Percentiles rank a stretch among this genome's conserved stretches.
Evolutionary conservation across 2,113 vertebrate genomes (phyloP).

Genomic region (Capreolus pygargus): DNA sequence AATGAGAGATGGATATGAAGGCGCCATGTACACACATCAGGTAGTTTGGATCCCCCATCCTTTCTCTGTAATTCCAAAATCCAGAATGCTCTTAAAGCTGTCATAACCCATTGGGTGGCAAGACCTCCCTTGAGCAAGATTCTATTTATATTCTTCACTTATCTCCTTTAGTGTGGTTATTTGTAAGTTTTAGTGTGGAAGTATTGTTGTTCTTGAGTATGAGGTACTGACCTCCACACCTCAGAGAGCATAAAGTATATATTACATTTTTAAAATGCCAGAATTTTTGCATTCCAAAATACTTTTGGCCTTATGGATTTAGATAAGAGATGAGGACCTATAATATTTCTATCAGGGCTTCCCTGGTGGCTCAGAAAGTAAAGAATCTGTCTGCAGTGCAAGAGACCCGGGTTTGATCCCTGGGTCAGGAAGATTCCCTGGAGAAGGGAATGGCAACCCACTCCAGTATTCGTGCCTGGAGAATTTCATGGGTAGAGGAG

Average conservation of each 20-base stretch:
- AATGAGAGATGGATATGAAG: not conserved
- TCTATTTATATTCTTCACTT: not conserved
- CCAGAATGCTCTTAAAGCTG: not conserved
- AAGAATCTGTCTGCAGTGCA: not conserved
- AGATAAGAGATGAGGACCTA: not conserved
- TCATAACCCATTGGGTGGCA: not conserved
- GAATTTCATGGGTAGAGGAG: not conserved
- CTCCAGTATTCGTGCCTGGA: not conserved
- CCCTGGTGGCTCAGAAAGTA: not conserved
- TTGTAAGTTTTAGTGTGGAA: not conserved
- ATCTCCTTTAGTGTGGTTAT: not conserved
- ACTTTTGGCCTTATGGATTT: not conserved
- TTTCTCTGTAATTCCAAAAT: not conserved
- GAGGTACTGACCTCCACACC: not conserved
- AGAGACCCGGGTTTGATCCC: rapidly evolving
- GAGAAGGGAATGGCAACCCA: not conserved
- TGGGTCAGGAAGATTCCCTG: not conserved
- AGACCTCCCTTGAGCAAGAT: not conserved
- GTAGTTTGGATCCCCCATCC: not conserved
- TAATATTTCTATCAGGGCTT: not conserved
- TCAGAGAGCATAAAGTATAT: not conserved
- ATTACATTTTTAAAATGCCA: slow-evolving; percentile 31
- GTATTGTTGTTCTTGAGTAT: not conserved
- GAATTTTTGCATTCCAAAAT: not conserved
- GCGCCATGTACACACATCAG: not conserved